Percentiles rank a stretch among this genome's conserved stretches.
phyloP scores from a whole-genome alignment of 1,140 invertebrate species.

The Drosophila lowei region DNA sequence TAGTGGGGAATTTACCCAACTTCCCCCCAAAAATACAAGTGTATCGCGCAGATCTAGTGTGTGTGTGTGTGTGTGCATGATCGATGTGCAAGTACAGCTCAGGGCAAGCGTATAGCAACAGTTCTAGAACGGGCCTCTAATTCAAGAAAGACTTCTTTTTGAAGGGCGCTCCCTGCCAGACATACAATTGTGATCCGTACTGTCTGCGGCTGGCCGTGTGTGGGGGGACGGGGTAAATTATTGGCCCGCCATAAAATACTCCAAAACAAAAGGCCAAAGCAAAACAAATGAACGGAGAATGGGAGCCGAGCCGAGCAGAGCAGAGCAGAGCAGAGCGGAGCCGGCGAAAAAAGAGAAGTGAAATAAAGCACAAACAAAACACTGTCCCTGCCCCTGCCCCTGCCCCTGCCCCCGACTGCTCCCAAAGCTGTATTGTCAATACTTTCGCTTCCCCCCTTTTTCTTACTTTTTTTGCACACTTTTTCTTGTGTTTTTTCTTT shows the following conservation, averaged over 20 bases:
- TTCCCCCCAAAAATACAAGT: too few species aligned
- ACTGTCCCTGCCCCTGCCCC: constrained; percentile 1
- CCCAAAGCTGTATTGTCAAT: constrained; percentile 5
- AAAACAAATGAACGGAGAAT: constrained; percentile 41
- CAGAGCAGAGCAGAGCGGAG: not conserved
- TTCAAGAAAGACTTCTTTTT: too few species aligned
- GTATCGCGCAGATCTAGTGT: not conserved
- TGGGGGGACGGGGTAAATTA: constrained; percentile 30
- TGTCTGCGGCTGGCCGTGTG: too few species aligned
- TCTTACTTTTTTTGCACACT: constrained; percentile 46
- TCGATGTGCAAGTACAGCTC: too few species aligned
- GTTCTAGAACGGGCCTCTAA: too few species aligned
- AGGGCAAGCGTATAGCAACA: too few species aligned
- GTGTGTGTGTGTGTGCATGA: too few species aligned
- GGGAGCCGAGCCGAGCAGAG: not conserved
- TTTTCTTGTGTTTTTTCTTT: constrained; percentile 23
- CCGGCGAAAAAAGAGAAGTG: constrained; percentile 22
- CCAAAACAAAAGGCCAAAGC: constrained; percentile 37
- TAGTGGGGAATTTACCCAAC: too few species aligned
- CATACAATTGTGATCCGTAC: too few species aligned
- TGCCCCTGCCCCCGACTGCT: too few species aligned
- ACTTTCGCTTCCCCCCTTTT: constrained; percentile 18
- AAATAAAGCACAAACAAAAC: constrained; percentile 23
- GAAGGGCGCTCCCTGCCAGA: too few species aligned
- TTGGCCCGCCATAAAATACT: constrained; percentile 34